Evolutionary conservation across 2,113 vertebrate genomes (phyloP).

Genomic region (Raja brachyura): DNA sequence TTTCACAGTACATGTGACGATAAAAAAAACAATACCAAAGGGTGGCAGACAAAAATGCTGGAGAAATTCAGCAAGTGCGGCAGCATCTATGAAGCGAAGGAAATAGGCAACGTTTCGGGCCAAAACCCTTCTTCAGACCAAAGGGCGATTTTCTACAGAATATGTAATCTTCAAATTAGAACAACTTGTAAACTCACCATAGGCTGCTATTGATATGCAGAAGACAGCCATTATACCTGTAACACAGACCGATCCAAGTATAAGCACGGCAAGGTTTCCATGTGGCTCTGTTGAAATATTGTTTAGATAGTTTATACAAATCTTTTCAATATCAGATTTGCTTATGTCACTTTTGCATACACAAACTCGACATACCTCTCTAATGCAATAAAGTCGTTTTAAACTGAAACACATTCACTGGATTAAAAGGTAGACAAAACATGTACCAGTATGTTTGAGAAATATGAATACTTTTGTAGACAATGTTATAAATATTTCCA

Average conservation of each 20-base stretch:
- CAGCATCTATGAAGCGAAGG: no score
- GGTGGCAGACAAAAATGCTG: no score
- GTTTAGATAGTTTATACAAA: constrained; percentile 20
- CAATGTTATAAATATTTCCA: constrained; percentile 29
- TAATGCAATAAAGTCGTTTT: constrained; percentile 30
- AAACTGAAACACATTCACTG: constrained; percentile 35
- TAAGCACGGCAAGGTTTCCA: constrained; percentile 37
- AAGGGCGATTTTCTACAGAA: neutral
- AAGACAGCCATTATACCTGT: constrained; percentile 29
- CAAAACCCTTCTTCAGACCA: no score
- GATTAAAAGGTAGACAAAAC: constrained; percentile 29
- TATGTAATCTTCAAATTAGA: neutral
- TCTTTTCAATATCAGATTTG: constrained; percentile 16
- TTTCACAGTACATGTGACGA: no score
- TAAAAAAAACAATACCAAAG: no score
- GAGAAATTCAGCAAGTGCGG: no score
- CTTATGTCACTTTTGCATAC: constrained; percentile 20
- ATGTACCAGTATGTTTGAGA: neutral
- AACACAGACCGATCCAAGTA: neutral
- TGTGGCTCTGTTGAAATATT: constrained; percentile 23
- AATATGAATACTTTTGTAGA: constrained; percentile 27
- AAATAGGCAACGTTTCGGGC: no score
- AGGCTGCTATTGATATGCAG: constrained; percentile 41
- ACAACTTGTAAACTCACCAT: constrained; percentile 37
- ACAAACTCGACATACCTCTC: constrained; percentile 18